Percentiles rank a stretch among this genome's conserved stretches.
phyloP scores from a whole-genome alignment of 2,113 vertebrate species.

The Phalacrocorax aristotelis region DNA sequence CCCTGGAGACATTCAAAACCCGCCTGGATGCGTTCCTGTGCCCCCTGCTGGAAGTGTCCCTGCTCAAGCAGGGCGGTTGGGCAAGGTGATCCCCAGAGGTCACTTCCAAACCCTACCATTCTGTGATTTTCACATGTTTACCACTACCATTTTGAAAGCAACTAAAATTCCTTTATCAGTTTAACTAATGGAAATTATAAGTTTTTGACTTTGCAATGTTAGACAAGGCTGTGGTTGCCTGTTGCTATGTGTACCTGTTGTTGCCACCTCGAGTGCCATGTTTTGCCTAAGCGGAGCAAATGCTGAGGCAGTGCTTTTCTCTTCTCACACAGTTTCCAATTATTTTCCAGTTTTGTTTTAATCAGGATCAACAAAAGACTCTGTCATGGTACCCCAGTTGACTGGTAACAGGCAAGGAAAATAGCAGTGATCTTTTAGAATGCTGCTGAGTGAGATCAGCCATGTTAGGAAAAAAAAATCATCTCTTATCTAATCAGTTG shows the following conservation, averaged over 20 bases:
- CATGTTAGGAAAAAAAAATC: background rate
- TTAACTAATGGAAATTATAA: background rate
- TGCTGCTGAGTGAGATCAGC: slow-evolving; percentile 54
- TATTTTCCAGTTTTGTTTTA: background rate
- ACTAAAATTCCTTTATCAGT: background rate
- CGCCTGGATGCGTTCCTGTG: too few species aligned
- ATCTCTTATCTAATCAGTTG: background rate
- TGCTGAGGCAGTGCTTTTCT: background rate
- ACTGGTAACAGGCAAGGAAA: background rate
- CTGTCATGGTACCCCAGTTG: background rate
- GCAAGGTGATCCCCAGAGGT: too few species aligned
- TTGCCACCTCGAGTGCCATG: rapidly evolving
- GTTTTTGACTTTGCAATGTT: background rate
- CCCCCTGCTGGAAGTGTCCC: too few species aligned
- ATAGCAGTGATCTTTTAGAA: background rate
- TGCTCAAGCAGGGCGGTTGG: too few species aligned
- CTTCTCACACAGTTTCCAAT: background rate
- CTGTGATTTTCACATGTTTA: too few species aligned
- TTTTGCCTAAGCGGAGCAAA: background rate
- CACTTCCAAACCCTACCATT: too few species aligned
- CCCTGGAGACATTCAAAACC: too few species aligned
- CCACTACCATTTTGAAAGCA: background rate
- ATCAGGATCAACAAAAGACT: background rate
- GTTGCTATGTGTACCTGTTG: background rate
- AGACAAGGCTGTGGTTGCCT: background rate